Conservation (phyloP, 2,888 invertebrate species). For the Lydus trimaculatus region DNA sequence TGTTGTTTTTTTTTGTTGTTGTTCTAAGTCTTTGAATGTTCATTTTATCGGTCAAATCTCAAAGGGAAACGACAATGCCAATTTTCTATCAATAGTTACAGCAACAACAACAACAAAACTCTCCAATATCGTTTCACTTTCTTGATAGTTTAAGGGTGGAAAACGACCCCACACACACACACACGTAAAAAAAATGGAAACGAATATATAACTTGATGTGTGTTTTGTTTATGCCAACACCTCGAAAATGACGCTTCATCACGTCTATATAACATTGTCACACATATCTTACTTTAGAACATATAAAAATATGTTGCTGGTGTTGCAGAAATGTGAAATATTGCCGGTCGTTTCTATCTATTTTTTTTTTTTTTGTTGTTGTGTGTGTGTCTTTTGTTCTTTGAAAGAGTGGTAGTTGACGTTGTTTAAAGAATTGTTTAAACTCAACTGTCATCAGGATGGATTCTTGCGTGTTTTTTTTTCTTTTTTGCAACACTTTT, state of each 20-base stretch:
- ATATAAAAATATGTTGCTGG: slow-evolving; percentile 22
- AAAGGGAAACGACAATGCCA: slow-evolving; percentile 1
- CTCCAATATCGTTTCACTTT: not conserved
- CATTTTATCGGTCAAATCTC: slow-evolving; percentile 4
- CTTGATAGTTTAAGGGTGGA: not conserved
- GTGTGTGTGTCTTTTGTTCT: too few species aligned
- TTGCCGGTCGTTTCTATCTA: slow-evolving; percentile 7
- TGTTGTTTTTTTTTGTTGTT: not conserved
- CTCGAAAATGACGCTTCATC: slow-evolving; percentile 19
- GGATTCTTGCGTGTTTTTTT: not conserved
- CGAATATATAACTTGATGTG: not conserved
- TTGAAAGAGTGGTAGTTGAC: too few species aligned
- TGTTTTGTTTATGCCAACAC: not conserved
- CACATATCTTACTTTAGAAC: slow-evolving; percentile 26
- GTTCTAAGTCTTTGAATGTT: not conserved
- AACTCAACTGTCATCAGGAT: not conserved
- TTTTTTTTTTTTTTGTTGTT: too few species aligned
- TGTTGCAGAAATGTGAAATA: slow-evolving; percentile 26
- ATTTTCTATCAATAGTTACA: not conserved
- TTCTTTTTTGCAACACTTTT: not conserved
- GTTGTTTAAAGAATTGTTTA: not conserved
- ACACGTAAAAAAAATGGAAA: not conserved
- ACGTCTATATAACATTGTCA: slow-evolving; percentile 19
- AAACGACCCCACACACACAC: too few species aligned
- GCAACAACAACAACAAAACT: not conserved